Percentiles rank a stretch among this genome's conserved stretches.
phyloP scores from a whole-genome alignment of 2,888 invertebrate species.

The Andrena trimmerana region DNA sequence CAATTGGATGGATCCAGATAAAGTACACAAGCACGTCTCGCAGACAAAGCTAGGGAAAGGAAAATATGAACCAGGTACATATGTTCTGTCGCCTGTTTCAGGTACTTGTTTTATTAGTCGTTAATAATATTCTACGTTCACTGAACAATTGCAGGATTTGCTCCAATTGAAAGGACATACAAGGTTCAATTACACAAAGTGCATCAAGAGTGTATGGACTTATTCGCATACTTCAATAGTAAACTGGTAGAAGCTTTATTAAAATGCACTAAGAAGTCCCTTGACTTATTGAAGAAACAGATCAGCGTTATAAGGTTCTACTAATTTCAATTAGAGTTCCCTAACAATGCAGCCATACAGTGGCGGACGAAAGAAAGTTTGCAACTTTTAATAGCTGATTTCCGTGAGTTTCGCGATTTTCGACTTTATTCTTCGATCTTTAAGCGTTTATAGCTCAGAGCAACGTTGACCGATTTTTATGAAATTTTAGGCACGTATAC shows the following conservation, averaged over 20 bases:
- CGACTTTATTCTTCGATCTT: no score
- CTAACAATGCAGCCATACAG: not conserved
- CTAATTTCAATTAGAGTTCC: not conserved
- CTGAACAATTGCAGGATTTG: constrained; percentile 86
- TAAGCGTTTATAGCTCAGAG: no score
- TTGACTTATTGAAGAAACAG: constrained; percentile 90
- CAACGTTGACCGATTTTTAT: no score
- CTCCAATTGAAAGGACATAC: constrained; percentile 88
- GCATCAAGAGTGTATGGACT: constrained; percentile 91
- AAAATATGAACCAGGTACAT: constrained; percentile 87
- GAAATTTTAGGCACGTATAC: no score
- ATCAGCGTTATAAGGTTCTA: constrained; percentile 80
- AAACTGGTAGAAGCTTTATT: constrained; percentile 91
- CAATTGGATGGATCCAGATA: constrained; percentile 89
- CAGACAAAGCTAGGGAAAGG: constrained; percentile 85
- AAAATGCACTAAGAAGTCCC: constrained; percentile 90
- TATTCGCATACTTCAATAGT: constrained; percentile 92
- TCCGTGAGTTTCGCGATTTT: no score
- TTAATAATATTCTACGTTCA: not conserved
- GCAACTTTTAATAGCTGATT: no score
- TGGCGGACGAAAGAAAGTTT: no score
- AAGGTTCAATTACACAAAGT: constrained; percentile 87
- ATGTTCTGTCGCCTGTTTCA: not conserved
- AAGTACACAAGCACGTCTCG: constrained; percentile 88
- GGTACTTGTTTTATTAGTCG: not conserved